These are phyloP conservation scores for Julus scandinavius DNA, from an alignment of 2,888 invertebrate species.

Conservation along the genomic window DNA sequence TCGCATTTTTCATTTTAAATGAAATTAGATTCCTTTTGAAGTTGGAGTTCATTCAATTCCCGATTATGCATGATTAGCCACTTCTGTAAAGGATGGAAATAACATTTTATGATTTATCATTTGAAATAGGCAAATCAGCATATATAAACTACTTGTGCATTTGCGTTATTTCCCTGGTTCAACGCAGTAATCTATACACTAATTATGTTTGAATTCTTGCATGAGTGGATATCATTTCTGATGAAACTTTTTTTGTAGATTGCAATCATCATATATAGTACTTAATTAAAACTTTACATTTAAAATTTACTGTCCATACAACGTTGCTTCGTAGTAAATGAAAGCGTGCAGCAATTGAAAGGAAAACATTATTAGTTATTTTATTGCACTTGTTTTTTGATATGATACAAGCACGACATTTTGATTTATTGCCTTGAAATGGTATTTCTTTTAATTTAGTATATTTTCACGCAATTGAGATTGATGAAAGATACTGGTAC, in stretches of 20 bases:
- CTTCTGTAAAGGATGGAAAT: neutral
- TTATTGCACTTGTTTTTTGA: no score
- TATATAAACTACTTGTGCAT: neutral
- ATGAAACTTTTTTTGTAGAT: neutral
- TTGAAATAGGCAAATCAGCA: neutral
- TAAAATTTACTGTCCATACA: neutral
- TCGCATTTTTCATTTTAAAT: neutral
- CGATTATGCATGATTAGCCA: neutral
- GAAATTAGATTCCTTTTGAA: constrained; percentile 28
- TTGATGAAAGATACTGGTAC: no score
- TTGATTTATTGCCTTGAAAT: no score
- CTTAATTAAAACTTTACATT: neutral
- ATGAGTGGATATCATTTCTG: neutral
- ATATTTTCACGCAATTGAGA: no score
- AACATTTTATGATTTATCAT: neutral
- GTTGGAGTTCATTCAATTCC: neutral
- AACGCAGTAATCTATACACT: neutral
- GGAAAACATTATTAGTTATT: no score
- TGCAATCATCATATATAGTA: neutral
- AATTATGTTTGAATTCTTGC: constrained; percentile 8
- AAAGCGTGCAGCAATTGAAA: no score
- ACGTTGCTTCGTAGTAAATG: neutral
- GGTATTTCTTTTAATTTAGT: no score
- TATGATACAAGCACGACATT: no score
- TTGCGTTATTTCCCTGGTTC: neutral